Evolutionary conservation across 2,797 vertebrate genomes (phyloP), one percentile per base, ranked within the genome.

Genomic region (Bradypus variegatus): DNA sequence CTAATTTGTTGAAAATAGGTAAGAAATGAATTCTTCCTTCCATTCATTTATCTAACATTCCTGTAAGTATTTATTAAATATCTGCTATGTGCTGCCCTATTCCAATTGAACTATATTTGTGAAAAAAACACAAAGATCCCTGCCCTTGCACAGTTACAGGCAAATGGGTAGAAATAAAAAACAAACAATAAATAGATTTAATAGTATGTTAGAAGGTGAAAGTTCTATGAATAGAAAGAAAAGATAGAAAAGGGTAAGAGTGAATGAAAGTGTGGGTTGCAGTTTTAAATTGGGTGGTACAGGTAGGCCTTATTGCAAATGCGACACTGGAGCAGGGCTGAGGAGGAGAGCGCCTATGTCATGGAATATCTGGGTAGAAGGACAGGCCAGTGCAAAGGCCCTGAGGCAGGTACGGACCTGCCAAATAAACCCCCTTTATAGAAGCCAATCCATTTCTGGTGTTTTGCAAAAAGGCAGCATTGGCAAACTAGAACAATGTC

Each of bases 301-400:
- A 8, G 27, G 60, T 18, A 21, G 60, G 10, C 45, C 27, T 41
- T 4, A 2, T n/a, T 14, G 70, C 15, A 75, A 23, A 27, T 3
- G 48, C 0, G 8, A 41, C 29, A 0, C 13, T 15, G 10, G 21
- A 23, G 23, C 77, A 23, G 45, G 62, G 65, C 65, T 69, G 10
- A 41, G 45, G 45, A 13, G 60, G 69, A 36, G 23, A 6, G 23
- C n/a, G 69, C 48, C 33, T 19, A 8, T 19, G 45, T 29, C 36
- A 23, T 0, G 0, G 25, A 33, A 2, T 1, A 8, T 19, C 84
- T 27, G 19, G n/a, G 27, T 33, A 60, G 64, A 3, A 41, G 23
- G 62, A 23, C 23, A 38, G 72, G 41, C 55, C 15, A 0, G 45
- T 45, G 70, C 80, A n/a, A 90, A 76, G 60, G 60, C n/a, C 55